Conservation (phyloP, 2,797 vertebrate genomes). For the Glossophaga mutica region DNA sequence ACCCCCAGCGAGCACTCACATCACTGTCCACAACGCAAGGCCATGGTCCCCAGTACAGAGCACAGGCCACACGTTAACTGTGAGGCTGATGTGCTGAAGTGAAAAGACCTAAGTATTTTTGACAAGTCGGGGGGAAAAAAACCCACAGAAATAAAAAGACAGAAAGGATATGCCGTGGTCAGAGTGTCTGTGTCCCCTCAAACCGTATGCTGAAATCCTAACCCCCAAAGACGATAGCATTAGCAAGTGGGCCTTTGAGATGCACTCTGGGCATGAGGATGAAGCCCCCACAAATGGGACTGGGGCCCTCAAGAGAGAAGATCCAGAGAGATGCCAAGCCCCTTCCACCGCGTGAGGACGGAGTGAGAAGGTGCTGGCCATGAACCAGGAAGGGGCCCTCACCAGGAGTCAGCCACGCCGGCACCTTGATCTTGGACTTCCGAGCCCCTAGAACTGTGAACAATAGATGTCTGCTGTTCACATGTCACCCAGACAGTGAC, state of each 20-base stretch:
- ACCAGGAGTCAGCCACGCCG: neutral
- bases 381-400: neutral
- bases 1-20: neutral
- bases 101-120: neutral
- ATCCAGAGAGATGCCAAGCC: too few relatives aligned
- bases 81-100: neutral
- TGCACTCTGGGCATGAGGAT: neutral
- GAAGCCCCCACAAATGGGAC: neutral
- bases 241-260: neutral
- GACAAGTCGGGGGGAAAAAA: neutral
- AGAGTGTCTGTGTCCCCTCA: neutral
- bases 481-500: neutral
- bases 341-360: rapidly evolving
- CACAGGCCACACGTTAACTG: neutral
- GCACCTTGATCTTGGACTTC: neutral
- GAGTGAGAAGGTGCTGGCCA: neutral
- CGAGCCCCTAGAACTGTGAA: neutral
- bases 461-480: neutral
- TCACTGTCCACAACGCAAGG: neutral
- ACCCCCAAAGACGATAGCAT: too few relatives aligned
- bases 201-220: neutral
- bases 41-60: neutral
- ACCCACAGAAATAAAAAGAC: neutral
- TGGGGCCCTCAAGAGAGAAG: too few relatives aligned
- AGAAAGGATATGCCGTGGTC: neutral